A percentile compares a stretch with the other conserved stretches of the same genome.
Conservation (phyloP, 2,888 invertebrate species). For the Conchocele bisecta region DNA sequence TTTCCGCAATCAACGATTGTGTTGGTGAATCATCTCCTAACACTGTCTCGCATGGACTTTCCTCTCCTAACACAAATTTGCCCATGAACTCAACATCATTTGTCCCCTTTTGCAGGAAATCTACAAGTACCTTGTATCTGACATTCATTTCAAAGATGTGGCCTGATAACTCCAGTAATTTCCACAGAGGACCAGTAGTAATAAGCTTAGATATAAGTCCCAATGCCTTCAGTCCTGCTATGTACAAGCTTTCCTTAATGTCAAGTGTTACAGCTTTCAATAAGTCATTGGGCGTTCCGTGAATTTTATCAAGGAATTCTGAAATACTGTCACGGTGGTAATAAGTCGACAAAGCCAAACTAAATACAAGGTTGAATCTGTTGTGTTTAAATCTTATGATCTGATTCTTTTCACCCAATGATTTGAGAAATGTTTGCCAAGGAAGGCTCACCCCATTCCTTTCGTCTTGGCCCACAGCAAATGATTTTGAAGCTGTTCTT, state of each 20-base stretch:
- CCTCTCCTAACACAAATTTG: conserved; percentile 21
- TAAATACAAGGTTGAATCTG: conserved; percentile 24
- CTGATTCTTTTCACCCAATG: conserved; percentile 8
- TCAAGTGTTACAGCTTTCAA: conserved; percentile 22
- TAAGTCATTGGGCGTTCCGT: conserved; percentile 14
- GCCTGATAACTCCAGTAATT: conserved; percentile 20
- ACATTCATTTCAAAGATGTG: conserved; percentile 29
- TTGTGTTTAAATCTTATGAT: conserved; percentile 18
- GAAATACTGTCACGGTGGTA: not conserved
- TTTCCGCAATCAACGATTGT: not conserved
- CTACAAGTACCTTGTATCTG: conserved; percentile 8
- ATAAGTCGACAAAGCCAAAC: not conserved
- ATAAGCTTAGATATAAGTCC: conserved; percentile 23
- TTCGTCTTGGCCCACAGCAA: conserved; percentile 37
- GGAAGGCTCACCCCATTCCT: conserved; percentile 28
- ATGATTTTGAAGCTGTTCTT: conserved; percentile 31
- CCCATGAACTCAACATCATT: conserved; percentile 4
- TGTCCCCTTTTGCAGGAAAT: conserved; percentile 1
- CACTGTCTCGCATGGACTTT: conserved; percentile 13
- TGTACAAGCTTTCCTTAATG: conserved; percentile 21
- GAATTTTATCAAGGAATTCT: conserved; percentile 15
- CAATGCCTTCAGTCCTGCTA: conserved; percentile 21
- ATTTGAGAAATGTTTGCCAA: conserved; percentile 24
- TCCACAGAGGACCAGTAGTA: conserved; percentile 25
- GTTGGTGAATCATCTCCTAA: conserved; percentile 7